phyloP scores from a whole-genome alignment of 2,888 invertebrate genomes.

The Villa cingulata region DNA sequence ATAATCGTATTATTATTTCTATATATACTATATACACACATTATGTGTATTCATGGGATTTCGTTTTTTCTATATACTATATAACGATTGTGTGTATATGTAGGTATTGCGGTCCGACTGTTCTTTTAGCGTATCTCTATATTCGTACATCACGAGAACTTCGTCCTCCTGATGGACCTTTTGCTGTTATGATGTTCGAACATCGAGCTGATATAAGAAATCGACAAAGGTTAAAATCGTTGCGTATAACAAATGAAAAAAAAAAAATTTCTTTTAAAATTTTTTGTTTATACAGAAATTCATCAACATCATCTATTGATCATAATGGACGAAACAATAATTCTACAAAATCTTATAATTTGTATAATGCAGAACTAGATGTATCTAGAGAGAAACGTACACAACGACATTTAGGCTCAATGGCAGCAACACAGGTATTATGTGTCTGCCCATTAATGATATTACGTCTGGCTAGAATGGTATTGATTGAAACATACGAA shows the following conservation, averaged over 20 bases:
- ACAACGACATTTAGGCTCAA: slow-evolving; percentile 51
- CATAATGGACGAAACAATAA: slow-evolving; percentile 13
- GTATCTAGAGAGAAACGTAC: slow-evolving; percentile 48
- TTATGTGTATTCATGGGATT: too few species aligned
- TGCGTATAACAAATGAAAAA: too few species aligned
- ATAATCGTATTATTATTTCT: too few species aligned
- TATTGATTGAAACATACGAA: slow-evolving; percentile 53
- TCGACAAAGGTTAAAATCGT: slow-evolving; percentile 34
- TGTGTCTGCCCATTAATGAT: slow-evolving; percentile 54
- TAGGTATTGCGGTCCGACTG: slow-evolving; percentile 34
- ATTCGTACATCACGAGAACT: slow-evolving; percentile 50
- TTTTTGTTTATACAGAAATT: slow-evolving; percentile 22
- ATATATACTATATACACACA: too few species aligned
- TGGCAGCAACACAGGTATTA: slow-evolving; percentile 50
- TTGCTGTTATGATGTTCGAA: slow-evolving; percentile 44
- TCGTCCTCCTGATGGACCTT: slow-evolving; percentile 40
- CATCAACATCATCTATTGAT: slow-evolving; percentile 27
- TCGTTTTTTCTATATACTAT: too few species aligned
- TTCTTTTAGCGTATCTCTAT: slow-evolving; percentile 49
- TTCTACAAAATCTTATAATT: slow-evolving; percentile 34
- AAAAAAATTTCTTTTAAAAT: background rate
- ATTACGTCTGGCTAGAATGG: slow-evolving; percentile 46
- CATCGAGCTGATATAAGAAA: slow-evolving; percentile 34
- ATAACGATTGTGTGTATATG: slow-evolving; percentile 3
- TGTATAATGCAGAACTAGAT: slow-evolving; percentile 43